Evolutionary conservation across 2,113 vertebrate species (phyloP).

Genomic region (Ginglymostoma cirratum): DNA sequence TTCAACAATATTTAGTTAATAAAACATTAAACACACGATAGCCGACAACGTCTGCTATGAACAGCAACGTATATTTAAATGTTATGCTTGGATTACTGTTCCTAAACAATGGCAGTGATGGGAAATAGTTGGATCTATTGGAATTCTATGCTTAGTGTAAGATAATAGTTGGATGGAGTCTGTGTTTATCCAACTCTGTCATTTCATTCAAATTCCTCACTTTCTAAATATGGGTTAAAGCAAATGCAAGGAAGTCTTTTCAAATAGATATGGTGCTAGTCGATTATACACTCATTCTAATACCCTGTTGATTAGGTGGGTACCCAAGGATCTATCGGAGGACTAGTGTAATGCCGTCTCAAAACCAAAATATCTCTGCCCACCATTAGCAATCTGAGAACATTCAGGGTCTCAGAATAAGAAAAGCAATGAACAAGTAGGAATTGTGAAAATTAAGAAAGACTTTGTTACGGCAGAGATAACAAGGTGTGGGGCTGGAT

Average conservation of each 20-base stretch:
- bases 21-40: background rate
- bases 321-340: background rate
- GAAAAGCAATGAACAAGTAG: background rate
- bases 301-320: background rate
- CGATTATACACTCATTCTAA: background rate
- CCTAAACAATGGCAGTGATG: background rate
- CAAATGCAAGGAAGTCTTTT: background rate
- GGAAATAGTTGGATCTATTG: background rate
- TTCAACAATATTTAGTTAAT: background rate
- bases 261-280: background rate
- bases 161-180: background rate
- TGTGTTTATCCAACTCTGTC: background rate
- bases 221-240: background rate
- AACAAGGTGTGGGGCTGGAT: no score
- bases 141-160: background rate
- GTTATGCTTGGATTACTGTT: background rate
- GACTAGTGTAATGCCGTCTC: background rate
- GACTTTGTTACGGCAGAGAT: background rate
- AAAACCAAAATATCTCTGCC: background rate
- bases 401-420: background rate
- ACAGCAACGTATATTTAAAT: background rate
- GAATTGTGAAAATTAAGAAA: background rate
- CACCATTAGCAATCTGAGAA: background rate
- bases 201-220: slow-evolving; percentile 14
- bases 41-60: background rate